Evolutionary conservation across 2,113 vertebrate genomes (phyloP).

Genomic region (Apteryx owenii): DNA sequence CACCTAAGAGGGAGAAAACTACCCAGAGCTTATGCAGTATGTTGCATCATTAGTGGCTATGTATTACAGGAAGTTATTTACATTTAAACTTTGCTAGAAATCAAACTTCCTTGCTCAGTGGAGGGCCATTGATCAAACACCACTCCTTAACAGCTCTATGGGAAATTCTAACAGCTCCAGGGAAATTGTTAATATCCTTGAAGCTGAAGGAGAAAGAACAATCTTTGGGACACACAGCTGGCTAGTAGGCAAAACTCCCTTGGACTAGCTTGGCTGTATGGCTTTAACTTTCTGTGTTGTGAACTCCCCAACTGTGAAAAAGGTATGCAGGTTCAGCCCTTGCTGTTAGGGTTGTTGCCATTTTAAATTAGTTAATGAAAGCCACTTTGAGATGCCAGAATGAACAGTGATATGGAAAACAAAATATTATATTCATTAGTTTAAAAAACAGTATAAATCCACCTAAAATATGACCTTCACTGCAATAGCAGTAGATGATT

Average conservation of each 20-base stretch:
- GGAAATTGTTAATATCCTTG: not conserved
- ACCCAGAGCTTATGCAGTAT: not conserved
- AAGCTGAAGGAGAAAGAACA: not conserved
- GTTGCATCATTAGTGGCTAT: not conserved
- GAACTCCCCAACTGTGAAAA: not conserved
- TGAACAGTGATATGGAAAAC: not conserved
- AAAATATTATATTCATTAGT: not conserved
- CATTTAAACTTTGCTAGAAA: not conserved
- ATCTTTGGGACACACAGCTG: not conserved
- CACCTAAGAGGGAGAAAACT: not conserved
- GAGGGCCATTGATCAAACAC: too few relatives aligned
- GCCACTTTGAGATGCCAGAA: not conserved
- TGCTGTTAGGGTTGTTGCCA: not conserved
- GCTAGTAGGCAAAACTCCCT: not conserved
- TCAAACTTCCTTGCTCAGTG: not conserved
- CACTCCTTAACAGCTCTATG: not conserved
- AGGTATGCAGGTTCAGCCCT: not conserved
- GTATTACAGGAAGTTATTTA: not conserved
- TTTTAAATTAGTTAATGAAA: not conserved
- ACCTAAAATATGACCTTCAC: not conserved
- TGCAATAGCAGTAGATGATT: not conserved
- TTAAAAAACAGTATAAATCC: not conserved
- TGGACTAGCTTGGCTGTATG: not conserved
- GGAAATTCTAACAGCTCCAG: not conserved
- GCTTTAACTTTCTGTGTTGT: not conserved